Percentiles rank a stretch among this genome's conserved stretches.
These are phyloP conservation scores for Polyommatus iphigenia DNA, from an alignment of 2,888 invertebrate genomes.

Conservation along the genomic window DNA sequence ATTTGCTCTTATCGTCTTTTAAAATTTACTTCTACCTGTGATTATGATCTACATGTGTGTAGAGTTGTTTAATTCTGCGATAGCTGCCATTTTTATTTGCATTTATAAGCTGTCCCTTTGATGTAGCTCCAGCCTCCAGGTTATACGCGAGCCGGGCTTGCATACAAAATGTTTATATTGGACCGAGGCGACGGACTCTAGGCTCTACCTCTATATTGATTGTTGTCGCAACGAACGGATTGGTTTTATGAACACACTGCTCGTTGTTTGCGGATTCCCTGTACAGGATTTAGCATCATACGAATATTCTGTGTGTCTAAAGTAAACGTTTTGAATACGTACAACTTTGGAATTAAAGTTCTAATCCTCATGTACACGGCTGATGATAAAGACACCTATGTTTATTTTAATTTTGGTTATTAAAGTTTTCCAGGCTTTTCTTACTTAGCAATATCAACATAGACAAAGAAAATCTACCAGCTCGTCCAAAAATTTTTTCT, in stretches of 20 bases:
- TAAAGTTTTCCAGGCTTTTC: no score
- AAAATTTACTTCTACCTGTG: not conserved
- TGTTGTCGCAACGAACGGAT: slow-evolving; percentile 23
- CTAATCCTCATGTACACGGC: not conserved
- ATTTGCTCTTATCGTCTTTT: not conserved
- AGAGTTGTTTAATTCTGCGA: not conserved
- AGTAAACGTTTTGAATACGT: not conserved
- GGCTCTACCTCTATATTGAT: slow-evolving; percentile 17
- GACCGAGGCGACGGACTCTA: not conserved
- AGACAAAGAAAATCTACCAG: no score
- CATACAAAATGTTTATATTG: slow-evolving; percentile 16
- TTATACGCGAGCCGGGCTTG: not conserved
- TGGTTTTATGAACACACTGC: slow-evolving; percentile 23
- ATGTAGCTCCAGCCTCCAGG: slow-evolving; percentile 12
- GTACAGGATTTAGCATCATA: not conserved
- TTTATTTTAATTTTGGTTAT: no score
- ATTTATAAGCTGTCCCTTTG: not conserved
- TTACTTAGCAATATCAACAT: no score
- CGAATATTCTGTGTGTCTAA: not conserved
- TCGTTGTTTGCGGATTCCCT: not conserved
- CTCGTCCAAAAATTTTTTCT: no score
- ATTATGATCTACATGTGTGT: not conserved
- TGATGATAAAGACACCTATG: no score
- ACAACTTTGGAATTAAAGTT: not conserved
- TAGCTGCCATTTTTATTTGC: not conserved